A percentile compares a stretch with the other conserved stretches of the same genome.
Evolutionary conservation across 2,113 vertebrate species (phyloP).

Genomic region (Rana temporaria): DNA sequence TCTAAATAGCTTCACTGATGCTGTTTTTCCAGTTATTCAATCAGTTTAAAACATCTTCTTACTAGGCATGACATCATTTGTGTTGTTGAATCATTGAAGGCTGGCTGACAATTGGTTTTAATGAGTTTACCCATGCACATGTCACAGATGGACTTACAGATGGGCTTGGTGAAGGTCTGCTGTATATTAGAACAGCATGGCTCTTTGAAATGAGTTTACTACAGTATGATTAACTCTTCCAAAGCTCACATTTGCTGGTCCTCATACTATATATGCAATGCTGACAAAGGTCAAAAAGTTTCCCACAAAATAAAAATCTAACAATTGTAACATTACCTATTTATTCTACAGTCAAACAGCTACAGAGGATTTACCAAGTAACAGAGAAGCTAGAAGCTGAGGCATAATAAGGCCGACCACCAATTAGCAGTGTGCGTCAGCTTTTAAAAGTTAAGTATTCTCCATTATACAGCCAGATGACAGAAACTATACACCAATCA

Average conservation of each 20-base stretch:
- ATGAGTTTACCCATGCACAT: constrained; percentile 46
- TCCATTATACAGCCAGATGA: too few species aligned
- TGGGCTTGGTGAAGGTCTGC: constrained; percentile 31
- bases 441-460: too few species aligned
- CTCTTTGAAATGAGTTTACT: neutral
- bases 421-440: too few species aligned
- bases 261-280: neutral
- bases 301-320: too few species aligned
- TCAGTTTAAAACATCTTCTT: constrained; percentile 42
- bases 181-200: constrained; percentile 47
- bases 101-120: constrained; percentile 53
- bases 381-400: too few species aligned
- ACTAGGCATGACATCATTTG: constrained; percentile 53
- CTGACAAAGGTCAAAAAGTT: too few species aligned
- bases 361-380: too few species aligned
- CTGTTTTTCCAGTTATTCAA: constrained; percentile 43
- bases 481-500: too few species aligned
- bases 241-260: neutral
- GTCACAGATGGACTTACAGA: constrained; percentile 50
- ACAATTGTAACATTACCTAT: too few species aligned
- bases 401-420: too few species aligned
- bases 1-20: neutral
- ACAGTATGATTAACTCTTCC: constrained; percentile 37
- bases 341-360: too few species aligned
- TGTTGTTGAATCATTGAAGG: constrained; percentile 46